A percentile compares a stretch with the other conserved stretches of the same genome.
These are phyloP conservation scores for Papilio machaon DNA, from an alignment of 1,140 invertebrate genomes.

Conservation along the genomic window DNA sequence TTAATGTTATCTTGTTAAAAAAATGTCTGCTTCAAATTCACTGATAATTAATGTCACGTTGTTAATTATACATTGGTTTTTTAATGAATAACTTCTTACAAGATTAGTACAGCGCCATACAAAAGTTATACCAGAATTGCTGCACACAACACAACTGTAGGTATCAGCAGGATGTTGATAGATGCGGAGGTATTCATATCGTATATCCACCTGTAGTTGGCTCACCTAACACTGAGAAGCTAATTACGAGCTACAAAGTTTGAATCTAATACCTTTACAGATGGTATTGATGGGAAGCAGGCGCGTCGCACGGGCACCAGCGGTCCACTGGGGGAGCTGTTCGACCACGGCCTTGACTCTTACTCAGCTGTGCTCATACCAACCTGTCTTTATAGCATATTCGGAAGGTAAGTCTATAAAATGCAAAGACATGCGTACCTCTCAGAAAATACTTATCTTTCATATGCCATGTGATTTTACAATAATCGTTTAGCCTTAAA, in stretches of 20 bases:
- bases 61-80: background rate
- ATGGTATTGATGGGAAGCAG: constrained; percentile 99
- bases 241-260: background rate
- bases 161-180: too few relatives aligned
- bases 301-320: constrained; percentile 96
- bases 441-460: too few relatives aligned
- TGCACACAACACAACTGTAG: too few relatives aligned
- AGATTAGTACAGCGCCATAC: background rate
- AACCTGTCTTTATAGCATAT: constrained; percentile 96
- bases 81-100: background rate
- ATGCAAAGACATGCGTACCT: background rate
- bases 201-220: too few relatives aligned
- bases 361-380: constrained; percentile 97
- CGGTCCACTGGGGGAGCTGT: constrained; percentile 97
- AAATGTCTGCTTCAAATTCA: background rate
- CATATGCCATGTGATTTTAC: too few relatives aligned
- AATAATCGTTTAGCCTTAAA: too few relatives aligned
- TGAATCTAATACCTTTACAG: constrained; percentile 79
- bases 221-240: too few relatives aligned
- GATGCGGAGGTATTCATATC: too few relatives aligned
- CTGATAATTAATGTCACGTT: background rate
- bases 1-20: background rate
- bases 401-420: constrained; percentile 83
- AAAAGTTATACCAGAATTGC: background rate
- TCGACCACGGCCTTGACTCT: constrained; percentile 99